Conservation (phyloP, 1,140 invertebrate species). For the Papilio polyxenes region DNA sequence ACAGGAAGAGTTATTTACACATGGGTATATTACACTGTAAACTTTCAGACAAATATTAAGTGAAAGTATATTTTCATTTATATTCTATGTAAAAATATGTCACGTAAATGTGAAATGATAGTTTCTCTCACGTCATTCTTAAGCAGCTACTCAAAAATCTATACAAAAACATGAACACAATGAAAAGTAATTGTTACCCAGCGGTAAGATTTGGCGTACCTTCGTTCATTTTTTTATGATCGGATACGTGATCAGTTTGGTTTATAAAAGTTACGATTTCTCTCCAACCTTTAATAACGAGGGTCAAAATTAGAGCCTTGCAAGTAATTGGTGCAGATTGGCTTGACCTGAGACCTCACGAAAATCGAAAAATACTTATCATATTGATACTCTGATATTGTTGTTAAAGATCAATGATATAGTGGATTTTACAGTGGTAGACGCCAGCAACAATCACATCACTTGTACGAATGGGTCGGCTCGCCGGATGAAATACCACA, state of each 20-base stretch:
- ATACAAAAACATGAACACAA: slow-evolving; percentile 2
- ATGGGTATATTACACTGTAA: not conserved
- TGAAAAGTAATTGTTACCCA: not conserved
- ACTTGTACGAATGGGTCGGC: no score
- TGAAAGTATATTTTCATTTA: not conserved
- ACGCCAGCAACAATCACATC: no score
- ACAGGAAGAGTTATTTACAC: not conserved
- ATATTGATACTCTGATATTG: no score
- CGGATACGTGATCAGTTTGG: not conserved
- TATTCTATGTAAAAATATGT: not conserved
- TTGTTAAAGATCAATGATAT: no score
- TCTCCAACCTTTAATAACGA: not conserved
- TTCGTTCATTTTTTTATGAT: not conserved
- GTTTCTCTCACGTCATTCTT: not conserved
- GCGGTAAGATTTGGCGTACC: not conserved
- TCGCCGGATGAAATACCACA: no score
- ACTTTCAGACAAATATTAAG: not conserved
- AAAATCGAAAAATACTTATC: not conserved
- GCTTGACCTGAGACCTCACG: not conserved
- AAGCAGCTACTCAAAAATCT: not conserved
- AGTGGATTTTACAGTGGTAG: no score
- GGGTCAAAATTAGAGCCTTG: not conserved
- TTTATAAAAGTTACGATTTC: not conserved
- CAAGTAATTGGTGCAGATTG: not conserved
- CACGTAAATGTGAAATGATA: slow-evolving; percentile 11